These are phyloP conservation scores for Chloroceryle inda DNA, from an alignment of 2,797 vertebrate species.

Conservation along the genomic window DNA sequence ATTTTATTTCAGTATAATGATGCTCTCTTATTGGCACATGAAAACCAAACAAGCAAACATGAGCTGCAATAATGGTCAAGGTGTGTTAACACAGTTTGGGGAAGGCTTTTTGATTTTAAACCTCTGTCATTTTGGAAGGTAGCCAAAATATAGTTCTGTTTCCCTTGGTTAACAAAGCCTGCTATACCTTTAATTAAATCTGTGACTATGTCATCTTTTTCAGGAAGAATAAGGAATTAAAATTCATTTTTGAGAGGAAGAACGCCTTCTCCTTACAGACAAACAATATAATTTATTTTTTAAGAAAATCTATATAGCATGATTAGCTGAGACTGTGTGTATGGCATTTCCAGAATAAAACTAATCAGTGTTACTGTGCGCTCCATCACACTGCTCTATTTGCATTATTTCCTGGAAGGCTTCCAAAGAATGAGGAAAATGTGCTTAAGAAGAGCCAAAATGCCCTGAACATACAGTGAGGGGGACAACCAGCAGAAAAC, in stretches of 20 bases:
- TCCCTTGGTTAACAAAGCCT: conserved; percentile 61
- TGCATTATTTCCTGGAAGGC: conserved; percentile 59
- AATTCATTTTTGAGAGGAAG: conserved; percentile 33
- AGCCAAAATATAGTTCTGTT: conserved; percentile 49
- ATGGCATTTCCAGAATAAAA: conserved; percentile 63
- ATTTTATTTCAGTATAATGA: conserved; percentile 62
- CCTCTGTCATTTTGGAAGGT: conserved; percentile 69
- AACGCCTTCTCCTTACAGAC: not conserved
- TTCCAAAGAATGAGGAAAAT: conserved; percentile 34
- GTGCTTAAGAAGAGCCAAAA: conserved; percentile 3
- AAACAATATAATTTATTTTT: not conserved
- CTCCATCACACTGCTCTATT: conserved; percentile 35
- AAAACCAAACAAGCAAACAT: not conserved
- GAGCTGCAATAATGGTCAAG: conserved; percentile 37
- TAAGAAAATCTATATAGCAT: not conserved
- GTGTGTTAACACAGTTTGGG: conserved; percentile 38
- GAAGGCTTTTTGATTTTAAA: conserved; percentile 49
- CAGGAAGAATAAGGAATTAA: conserved; percentile 33
- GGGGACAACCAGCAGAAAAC: not conserved
- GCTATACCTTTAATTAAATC: conserved; percentile 69
- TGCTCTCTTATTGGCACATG: conserved; percentile 28
- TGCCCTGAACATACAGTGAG: not conserved
- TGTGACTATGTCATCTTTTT: conserved; percentile 13
- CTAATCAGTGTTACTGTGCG: conserved; percentile 1
- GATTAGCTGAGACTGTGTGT: conserved; percentile 19